Percentiles rank a stretch among this genome's conserved stretches.
Conservation (phyloP, 1,140 invertebrate genomes). For the Geopemphigus sp. region DNA sequence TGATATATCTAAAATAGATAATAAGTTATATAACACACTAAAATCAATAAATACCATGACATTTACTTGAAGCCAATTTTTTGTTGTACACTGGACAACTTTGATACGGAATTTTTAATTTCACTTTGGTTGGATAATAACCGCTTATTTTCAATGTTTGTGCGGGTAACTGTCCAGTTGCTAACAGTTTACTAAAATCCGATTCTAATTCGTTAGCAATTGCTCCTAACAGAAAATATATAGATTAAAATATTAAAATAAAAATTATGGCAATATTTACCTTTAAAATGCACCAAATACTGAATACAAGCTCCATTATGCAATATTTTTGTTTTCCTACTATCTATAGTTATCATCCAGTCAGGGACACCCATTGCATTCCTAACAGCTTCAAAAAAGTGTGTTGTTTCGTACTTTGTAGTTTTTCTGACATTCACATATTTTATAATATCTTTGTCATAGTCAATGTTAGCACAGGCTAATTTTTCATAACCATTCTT, state of each 20-base stretch:
- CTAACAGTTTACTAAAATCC: constrained; percentile 73
- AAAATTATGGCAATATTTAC: constrained; percentile 54
- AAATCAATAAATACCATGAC: not conserved
- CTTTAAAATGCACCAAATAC: constrained; percentile 82
- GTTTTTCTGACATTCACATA: constrained; percentile 83
- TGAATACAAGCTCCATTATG: constrained; percentile 81
- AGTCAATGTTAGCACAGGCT: constrained; percentile 88
- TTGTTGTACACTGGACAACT: constrained; percentile 42
- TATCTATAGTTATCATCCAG: constrained; percentile 86
- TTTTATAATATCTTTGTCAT: constrained; percentile 87
- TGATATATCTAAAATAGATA: constrained; percentile 23
- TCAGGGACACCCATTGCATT: constrained; percentile 80
- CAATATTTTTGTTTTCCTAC: constrained; percentile 72
- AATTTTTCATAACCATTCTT: constrained; percentile 71
- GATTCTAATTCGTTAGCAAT: constrained; percentile 72
- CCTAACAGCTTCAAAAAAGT: constrained; percentile 81
- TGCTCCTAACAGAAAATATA: constrained; percentile 60
- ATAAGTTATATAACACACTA: not conserved
- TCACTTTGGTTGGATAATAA: constrained; percentile 58
- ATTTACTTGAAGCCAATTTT: constrained; percentile 41
- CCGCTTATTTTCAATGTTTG: constrained; percentile 78
- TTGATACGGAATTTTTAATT: constrained; percentile 49
- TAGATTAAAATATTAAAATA: constrained; percentile 2
- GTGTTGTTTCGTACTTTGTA: constrained; percentile 80
- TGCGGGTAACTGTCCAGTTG: constrained; percentile 68